Conservation (phyloP, 2,888 invertebrate genomes). For the Lucinisca nassula region DNA sequence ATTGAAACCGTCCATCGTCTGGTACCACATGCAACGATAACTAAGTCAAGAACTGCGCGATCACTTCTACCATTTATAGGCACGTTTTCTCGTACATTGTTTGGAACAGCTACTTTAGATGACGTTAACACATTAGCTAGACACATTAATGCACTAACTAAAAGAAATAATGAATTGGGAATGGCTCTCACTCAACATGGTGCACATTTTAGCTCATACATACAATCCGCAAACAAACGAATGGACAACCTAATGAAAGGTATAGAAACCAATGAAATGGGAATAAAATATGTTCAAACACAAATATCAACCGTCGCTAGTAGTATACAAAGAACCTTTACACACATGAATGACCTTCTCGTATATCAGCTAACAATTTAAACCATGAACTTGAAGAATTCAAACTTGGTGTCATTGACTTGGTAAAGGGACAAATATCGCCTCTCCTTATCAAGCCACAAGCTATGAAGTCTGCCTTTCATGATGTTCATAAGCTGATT, state of each 20-base stretch:
- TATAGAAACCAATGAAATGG: constrained; percentile 42
- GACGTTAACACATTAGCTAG: constrained; percentile 43
- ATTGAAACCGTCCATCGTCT: too few relatives aligned
- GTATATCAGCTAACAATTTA: not conserved
- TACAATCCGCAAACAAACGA: constrained; percentile 20
- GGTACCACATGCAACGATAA: too few relatives aligned
- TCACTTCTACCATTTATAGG: constrained; percentile 43
- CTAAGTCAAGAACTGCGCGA: constrained; percentile 21
- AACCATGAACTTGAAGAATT: constrained; percentile 9
- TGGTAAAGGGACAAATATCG: not conserved
- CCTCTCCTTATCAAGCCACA: not conserved
- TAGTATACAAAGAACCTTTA: not conserved
- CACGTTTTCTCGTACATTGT: constrained; percentile 13
- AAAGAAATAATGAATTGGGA: not conserved
- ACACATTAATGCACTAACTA: constrained; percentile 44
- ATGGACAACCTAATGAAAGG: constrained; percentile 27
- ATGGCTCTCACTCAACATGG: constrained; percentile 31
- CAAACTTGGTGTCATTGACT: not conserved
- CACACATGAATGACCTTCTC: not conserved
- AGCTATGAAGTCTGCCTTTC: not conserved
- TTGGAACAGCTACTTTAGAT: too few relatives aligned
- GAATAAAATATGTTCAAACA: constrained; percentile 5
- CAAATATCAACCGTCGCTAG: not conserved
- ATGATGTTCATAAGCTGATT: not conserved
- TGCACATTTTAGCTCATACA: constrained; percentile 28